phyloP scores from a whole-genome alignment of 2,113 vertebrate species.

The Fregetta grallaria region DNA sequence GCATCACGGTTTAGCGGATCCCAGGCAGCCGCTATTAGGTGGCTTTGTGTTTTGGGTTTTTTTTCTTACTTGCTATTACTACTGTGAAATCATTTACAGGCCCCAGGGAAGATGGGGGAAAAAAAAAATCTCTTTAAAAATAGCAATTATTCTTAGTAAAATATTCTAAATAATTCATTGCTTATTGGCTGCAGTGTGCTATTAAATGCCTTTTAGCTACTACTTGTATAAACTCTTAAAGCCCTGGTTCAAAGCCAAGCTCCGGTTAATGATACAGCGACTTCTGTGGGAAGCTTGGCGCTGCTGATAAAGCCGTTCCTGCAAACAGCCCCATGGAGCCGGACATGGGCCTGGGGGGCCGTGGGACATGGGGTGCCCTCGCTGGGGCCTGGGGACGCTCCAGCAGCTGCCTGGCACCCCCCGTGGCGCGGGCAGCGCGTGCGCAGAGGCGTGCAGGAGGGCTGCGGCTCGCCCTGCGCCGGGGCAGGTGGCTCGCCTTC shows the following conservation, averaged over 20 bases:
- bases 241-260: conserved; percentile 34
- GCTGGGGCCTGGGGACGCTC: background rate
- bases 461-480: background rate
- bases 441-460: background rate
- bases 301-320: rapidly evolving
- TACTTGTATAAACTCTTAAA: conserved; percentile 32
- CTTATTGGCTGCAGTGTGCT: conserved; percentile 53
- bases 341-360: background rate
- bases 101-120: background rate
- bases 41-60: background rate
- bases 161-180: conserved; percentile 67
- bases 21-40: background rate
- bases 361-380: background rate
- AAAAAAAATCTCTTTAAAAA: conserved; percentile 3
- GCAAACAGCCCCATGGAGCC: rapidly evolving
- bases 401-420: too few species aligned
- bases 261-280: background rate
- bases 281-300: background rate
- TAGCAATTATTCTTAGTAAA: conserved; percentile 64
- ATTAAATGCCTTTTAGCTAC: conserved; percentile 65
- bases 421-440: too few species aligned
- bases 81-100: background rate
- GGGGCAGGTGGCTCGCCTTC: rapidly evolving
- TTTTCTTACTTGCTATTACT: background rate
- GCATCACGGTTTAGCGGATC: background rate